Conservation (phyloP, 2,113 vertebrate species). For the Origma solitaria region DNA sequence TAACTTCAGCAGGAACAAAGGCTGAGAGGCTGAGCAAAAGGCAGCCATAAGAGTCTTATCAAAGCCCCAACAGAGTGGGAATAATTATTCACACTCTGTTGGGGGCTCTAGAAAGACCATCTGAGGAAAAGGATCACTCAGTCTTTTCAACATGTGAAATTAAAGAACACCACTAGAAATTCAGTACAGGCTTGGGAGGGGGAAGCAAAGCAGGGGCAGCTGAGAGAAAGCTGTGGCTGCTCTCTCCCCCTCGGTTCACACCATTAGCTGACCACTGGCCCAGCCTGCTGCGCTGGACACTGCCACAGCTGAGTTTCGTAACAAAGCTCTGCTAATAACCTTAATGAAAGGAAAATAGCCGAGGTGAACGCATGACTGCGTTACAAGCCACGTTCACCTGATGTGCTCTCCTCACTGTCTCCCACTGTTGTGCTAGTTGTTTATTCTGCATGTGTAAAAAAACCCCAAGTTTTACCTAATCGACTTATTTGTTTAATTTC, state of each 20-base stretch:
- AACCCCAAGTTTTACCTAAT: not conserved
- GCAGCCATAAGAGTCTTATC: conserved; percentile 61
- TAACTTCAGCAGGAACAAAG: conserved; percentile 60
- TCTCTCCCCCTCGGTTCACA: not conserved
- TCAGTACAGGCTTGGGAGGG: not conserved
- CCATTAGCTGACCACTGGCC: not conserved
- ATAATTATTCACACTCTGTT: conserved; percentile 64
- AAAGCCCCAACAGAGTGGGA: conserved; percentile 53
- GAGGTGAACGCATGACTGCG: not conserved
- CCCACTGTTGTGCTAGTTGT: not conserved
- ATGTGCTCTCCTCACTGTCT: not conserved
- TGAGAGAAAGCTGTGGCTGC: not conserved
- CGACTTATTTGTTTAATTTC: not conserved
- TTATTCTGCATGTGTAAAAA: not conserved
- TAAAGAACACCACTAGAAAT: conserved; percentile 37
- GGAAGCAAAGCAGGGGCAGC: not conserved
- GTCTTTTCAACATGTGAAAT: conserved; percentile 57
- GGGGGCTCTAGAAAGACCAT: conserved; percentile 57
- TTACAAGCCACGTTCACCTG: not conserved
- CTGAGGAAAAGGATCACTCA: conserved; percentile 51
- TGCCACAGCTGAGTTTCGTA: not conserved
- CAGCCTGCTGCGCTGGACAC: not conserved
- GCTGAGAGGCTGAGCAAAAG: conserved; percentile 48
- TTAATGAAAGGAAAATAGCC: not conserved
- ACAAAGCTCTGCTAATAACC: not conserved